Conservation (phyloP, 2,113 vertebrate species). For the Pao palembangensis region DNA sequence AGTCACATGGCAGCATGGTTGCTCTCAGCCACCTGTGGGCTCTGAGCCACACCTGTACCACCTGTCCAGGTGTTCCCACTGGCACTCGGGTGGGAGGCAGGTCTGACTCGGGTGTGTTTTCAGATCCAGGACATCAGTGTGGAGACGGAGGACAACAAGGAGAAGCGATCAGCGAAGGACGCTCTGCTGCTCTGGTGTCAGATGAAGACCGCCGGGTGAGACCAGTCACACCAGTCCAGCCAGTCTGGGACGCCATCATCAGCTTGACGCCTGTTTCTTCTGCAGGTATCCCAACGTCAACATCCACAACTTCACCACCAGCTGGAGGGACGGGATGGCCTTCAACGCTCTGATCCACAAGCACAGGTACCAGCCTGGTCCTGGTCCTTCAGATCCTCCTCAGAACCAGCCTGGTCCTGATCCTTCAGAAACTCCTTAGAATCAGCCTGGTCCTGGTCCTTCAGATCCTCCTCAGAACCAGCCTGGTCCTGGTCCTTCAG, state of each 20-base stretch:
- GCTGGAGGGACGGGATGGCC: slow-evolving; percentile 98
- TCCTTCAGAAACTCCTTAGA: background rate
- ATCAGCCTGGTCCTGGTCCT: background rate
- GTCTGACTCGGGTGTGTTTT: slow-evolving; percentile 1
- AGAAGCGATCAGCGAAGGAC: slow-evolving; percentile 95
- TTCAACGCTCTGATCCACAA: slow-evolving; percentile 98
- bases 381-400: no score
- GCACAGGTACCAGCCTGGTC: slow-evolving; percentile 80
- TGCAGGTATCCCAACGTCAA: slow-evolving; percentile 93
- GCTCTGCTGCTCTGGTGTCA: slow-evolving; percentile 95
- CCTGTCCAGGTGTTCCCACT: no score
- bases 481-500: background rate
- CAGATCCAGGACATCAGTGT: slow-evolving; percentile 98
- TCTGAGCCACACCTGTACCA: no score
- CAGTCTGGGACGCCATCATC: background rate
- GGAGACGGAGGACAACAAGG: slow-evolving; percentile 96
- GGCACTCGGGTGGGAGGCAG: no score
- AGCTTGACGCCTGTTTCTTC: slow-evolving; percentile 3
- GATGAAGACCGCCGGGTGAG: slow-evolving; percentile 98
- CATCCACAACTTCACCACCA: slow-evolving; percentile 95
- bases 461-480: background rate
- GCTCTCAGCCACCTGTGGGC: no score
- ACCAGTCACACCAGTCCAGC: background rate
- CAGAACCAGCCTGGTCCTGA: no score
- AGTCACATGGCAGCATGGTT: no score